phyloP scores from a whole-genome alignment of 2,888 invertebrate species.

The Stenichneumon culpator region DNA sequence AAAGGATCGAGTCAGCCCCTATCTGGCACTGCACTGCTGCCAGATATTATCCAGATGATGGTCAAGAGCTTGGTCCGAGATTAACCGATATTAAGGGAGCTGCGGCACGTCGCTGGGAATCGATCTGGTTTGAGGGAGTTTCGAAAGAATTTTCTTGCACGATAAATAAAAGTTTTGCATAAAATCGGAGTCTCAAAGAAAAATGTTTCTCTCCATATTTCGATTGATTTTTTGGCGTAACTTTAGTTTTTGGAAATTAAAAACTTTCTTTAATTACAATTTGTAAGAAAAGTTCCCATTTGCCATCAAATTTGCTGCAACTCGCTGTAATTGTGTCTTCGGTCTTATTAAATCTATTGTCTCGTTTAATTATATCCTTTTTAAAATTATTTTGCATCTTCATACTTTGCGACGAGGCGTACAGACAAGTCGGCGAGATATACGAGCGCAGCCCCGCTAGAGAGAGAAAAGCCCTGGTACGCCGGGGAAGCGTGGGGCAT shows the following conservation, averaged over 20 bases:
- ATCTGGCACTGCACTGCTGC: no score
- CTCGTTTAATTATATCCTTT: neutral
- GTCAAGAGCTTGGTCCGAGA: neutral
- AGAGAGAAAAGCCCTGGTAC: constrained; percentile 30
- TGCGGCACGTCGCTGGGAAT: no score
- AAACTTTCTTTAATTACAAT: neutral
- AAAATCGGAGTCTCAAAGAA: neutral
- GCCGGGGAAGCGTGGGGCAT: constrained; percentile 51
- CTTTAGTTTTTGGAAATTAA: neutral
- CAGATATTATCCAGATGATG: neutral
- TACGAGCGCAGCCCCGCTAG: constrained; percentile 1
- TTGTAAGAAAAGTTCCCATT: neutral
- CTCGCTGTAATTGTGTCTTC: neutral
- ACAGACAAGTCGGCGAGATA: constrained; percentile 28
- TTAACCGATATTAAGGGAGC: no score
- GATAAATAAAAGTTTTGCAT: no score
- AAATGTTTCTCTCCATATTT: neutral
- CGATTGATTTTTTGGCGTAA: neutral
- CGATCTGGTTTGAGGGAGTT: no score
- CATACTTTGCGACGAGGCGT: constrained; percentile 6
- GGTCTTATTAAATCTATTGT: neutral
- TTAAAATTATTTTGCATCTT: neutral
- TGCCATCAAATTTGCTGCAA: neutral
- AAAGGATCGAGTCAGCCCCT: neutral
- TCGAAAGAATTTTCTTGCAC: no score